Base-by-base conservation (phyloP, 2,113 vertebrate genomes). In the Lepus timidus region DNA sequence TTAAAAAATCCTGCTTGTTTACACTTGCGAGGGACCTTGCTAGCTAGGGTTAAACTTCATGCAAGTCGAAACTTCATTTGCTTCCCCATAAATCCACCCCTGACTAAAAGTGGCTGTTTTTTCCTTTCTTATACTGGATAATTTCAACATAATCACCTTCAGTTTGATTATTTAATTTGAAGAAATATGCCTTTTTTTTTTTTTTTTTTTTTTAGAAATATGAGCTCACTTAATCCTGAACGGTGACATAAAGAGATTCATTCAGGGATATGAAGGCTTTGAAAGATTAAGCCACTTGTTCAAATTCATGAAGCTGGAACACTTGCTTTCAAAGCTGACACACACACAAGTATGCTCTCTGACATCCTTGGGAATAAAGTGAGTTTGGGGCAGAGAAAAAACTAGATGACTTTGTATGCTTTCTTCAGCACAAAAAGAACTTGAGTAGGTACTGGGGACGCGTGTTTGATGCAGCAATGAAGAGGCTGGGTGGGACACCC, bases 321-420 rank as follows among this genome's bases (percentile, higher is more conserved):
- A 25, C 22, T 64, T 6, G 1, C 76, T 91, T 84, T 67, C 58
- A 39, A 58, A 74, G 17, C 33, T 76, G 74, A 74, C 13, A 31
- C 27, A n/a, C n/a, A 22, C 0, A 1, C 1, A 29, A 55, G 6
- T 31, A 9, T 85, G 89, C 9, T 33, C 29, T 88, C 44, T 55
- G 12, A 27, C 27, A 80, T 73, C 75, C 85, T 92, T 80, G n/a
- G 81, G 64, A 96, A 81, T 3, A 78, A n/a, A 64, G 20, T 27
- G 44, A 58, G 29, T 76, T 87, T 25, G 16, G 51, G 61, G 51
- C 58, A 25, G 64, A 23, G 55, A 79, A 76, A 74, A 36, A 84
- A 71, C 67, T 75, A 79, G 64, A 94, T 52, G 20, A 29, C 68
- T 81, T 79, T 58, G 13, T n/a, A 33, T n/a, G 31, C 68, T 94